Evolutionary conservation across 2,888 invertebrate genomes (phyloP).

Genomic region (Rhagophthalmus giganteus): DNA sequence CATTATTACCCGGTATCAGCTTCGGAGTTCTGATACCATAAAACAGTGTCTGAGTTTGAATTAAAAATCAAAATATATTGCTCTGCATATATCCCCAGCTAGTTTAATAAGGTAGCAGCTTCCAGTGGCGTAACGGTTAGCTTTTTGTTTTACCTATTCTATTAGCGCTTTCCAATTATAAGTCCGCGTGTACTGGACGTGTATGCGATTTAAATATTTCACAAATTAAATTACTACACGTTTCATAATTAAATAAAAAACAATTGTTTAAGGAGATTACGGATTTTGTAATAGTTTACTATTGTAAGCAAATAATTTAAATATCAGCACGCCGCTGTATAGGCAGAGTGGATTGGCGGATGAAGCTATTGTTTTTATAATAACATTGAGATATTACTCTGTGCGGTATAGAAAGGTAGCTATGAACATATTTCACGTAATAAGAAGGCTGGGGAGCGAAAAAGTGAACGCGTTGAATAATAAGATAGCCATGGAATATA

Average conservation of each 20-base stretch:
- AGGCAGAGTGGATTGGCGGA: conserved; percentile 35
- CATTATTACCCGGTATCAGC: conserved; percentile 51
- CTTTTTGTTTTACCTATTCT: conserved; percentile 2
- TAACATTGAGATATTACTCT: conserved; percentile 55
- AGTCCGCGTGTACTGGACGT: too few species aligned
- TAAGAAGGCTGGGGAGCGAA: conserved; percentile 49
- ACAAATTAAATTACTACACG: too few species aligned
- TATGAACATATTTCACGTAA: conserved; percentile 54
- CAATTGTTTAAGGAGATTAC: too few species aligned
- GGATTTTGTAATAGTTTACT: too few species aligned
- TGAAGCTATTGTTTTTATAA: conserved; percentile 53
- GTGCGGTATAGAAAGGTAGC: conserved; percentile 54
- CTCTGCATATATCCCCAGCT: conserved; percentile 51
- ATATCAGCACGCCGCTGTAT: conserved; percentile 38
- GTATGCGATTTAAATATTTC: too few species aligned
- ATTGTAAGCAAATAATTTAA: background rate
- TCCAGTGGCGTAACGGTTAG: conserved; percentile 37
- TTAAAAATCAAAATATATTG: conserved; percentile 57
- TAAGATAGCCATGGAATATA: conserved; percentile 43
- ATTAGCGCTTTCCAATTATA: too few species aligned
- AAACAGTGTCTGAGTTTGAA: conserved; percentile 53
- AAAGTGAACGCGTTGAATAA: conserved; percentile 51
- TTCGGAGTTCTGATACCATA: conserved; percentile 45
- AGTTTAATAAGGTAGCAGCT: conserved; percentile 45
- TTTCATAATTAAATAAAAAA: too few species aligned